phyloP scores from a whole-genome alignment of 92 coral and sea anemone genomes.

The Scolanthus callimorphus region DNA sequence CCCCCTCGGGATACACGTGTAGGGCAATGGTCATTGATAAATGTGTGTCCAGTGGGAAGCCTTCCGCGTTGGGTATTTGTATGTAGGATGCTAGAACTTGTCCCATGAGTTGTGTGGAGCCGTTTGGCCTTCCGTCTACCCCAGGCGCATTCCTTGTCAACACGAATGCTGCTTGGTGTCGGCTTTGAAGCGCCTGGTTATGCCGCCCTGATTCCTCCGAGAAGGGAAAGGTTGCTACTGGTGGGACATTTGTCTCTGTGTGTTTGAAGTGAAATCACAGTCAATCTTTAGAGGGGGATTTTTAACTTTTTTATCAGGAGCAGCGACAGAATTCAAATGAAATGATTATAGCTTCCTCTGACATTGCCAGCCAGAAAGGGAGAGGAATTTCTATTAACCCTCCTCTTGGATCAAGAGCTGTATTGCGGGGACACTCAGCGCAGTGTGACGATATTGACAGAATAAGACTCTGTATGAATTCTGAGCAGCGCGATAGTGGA shows the following conservation, averaged over 20 bases:
- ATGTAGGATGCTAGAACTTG: constrained; percentile 47
- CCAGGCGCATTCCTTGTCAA: constrained; percentile 34
- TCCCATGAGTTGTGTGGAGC: constrained; percentile 53
- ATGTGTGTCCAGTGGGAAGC: constrained; percentile 47
- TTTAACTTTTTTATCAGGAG: too few species aligned
- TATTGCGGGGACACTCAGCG: too few species aligned
- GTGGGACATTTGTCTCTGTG: constrained; percentile 9
- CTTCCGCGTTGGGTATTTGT: constrained; percentile 44
- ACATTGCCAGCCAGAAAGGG: too few species aligned
- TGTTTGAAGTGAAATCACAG: too few species aligned
- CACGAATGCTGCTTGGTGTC: constrained; percentile 6
- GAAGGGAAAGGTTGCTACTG: constrained; percentile 67
- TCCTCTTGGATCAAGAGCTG: too few species aligned
- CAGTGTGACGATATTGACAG: too few species aligned
- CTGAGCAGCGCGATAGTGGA: too few species aligned
- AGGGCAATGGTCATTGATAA: constrained; percentile 56
- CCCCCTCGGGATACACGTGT: constrained; percentile 58
- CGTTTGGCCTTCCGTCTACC: constrained; percentile 25
- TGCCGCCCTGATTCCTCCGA: constrained; percentile 12
- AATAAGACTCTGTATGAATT: too few species aligned
- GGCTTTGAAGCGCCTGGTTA: constrained; percentile 39
- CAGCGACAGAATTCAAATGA: too few species aligned
- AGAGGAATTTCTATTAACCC: too few species aligned
- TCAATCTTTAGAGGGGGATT: too few species aligned
- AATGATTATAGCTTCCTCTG: too few species aligned